Evolutionary conservation across 2,113 vertebrate species (phyloP), one percentile per base, ranked within the genome.

Genomic region (Okapia johnstoni): DNA sequence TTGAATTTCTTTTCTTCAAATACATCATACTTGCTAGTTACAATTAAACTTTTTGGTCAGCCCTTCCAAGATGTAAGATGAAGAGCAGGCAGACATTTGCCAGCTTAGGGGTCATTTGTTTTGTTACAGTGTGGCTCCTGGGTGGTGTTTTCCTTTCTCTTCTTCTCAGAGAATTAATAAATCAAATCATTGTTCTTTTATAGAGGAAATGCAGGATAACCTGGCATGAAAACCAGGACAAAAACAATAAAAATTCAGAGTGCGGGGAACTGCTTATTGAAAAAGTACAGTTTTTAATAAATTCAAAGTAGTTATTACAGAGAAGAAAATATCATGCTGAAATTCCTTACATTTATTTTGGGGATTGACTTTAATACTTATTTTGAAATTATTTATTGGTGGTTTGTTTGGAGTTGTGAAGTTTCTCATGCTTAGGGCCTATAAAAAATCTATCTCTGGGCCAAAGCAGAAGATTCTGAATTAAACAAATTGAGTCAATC

Each of bases 21-120:
- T 97, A 98, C 98, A 96, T 95, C 92, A 95, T 73, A 96, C 85
- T 93, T 97, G 87, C 98, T 98, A 96, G 96, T 90, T 96, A 96
- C 55, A 97, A 98, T 98, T 98, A 98, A 97, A 90, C 97, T 30
- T 81, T 76, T 96, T 88, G 87, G 92, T 91, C 98, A 98, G 94
- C 58, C 93, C 76, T 95, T 95, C 63, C 33, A 66, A 93, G 97
- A 96, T 88, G 80, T 80, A 94, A 96, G 91, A 14, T 98, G 93
- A 98, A 97, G 92, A 96, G 66, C 73, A 94, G 88, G 81, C 96
- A 97, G 97, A 95, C 95, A 98, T 96, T 89, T 86, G 57, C 61
- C 84, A 95, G 50, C 96, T 98, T 46, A 90, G 86, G 96, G 90
- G 48, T 98, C 93, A 92, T 98, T 98, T 98, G 60, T 98, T 98